phyloP scores from a whole-genome alignment of 2,797 vertebrate species.

The Acrocephalus scirpaceus region DNA sequence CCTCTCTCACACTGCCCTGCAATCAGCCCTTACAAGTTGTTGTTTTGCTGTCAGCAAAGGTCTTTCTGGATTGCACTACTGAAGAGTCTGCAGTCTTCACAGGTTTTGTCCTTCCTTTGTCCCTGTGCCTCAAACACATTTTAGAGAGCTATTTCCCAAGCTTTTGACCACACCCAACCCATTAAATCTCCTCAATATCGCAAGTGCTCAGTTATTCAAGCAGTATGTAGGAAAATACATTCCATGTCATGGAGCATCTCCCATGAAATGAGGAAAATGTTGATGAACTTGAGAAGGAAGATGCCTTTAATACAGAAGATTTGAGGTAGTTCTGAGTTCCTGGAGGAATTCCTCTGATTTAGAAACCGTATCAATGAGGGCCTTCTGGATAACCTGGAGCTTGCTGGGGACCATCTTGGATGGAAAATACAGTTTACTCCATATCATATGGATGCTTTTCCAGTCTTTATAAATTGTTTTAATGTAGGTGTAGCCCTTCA shows the following conservation, averaged over 20 bases:
- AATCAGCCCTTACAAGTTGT: not conserved
- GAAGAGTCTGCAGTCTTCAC: not conserved
- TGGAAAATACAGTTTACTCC: not conserved
- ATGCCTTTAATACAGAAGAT: not conserved
- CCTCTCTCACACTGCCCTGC: not conserved
- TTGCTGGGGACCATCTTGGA: not conserved
- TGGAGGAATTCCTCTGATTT: not conserved
- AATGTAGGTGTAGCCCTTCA: not conserved
- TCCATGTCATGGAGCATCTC: not conserved
- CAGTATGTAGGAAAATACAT: not conserved
- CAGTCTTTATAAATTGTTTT: not conserved
- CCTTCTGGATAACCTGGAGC: not conserved
- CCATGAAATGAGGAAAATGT: not conserved
- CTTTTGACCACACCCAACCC: not conserved
- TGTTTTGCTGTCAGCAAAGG: not conserved
- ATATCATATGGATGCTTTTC: not conserved
- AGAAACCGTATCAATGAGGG: not conserved
- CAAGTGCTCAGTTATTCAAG: not conserved
- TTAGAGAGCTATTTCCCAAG: not conserved
- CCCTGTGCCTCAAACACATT: not conserved
- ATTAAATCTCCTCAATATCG: not conserved
- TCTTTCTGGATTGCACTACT: not conserved
- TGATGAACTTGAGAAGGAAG: not conserved
- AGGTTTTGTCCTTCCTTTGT: not conserved
- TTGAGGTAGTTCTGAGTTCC: not conserved